Evolutionary conservation across 2,888 invertebrate species (phyloP).

Genomic region (Idaea aversata): DNA sequence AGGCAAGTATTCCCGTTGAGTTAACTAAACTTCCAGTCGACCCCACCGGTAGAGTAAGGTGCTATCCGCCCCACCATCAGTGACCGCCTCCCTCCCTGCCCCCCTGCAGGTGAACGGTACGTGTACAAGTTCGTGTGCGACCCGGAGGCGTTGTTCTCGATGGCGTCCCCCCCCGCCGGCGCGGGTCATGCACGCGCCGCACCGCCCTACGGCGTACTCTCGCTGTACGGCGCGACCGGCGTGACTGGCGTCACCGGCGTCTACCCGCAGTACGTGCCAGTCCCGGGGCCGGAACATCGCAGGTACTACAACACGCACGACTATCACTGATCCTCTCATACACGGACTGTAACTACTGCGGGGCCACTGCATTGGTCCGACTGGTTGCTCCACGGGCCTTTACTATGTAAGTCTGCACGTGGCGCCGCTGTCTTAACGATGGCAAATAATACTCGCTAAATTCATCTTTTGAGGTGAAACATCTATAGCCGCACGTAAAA

Average conservation of each 20-base stretch:
- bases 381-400: too few species aligned
- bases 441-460: too few species aligned
- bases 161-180: slow-evolving; percentile 78
- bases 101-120: slow-evolving; percentile 89
- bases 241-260: slow-evolving; percentile 11
- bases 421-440: too few species aligned
- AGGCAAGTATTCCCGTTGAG: not conserved
- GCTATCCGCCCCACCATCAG: not conserved
- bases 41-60: not conserved
- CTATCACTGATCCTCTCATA: too few species aligned
- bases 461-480: too few species aligned
- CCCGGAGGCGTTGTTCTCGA: slow-evolving; percentile 93
- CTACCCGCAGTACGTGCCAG: slow-evolving; percentile 49
- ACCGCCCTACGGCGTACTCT: slow-evolving; percentile 51
- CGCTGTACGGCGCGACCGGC: slow-evolving; percentile 48
- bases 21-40: not conserved
- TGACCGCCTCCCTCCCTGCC: not conserved
- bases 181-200: slow-evolving; percentile 29
- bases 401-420: too few species aligned
- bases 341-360: too few species aligned
- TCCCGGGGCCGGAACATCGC: not conserved
- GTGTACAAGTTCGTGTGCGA: slow-evolving; percentile 98
- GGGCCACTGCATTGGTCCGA: too few species aligned
- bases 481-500: too few species aligned
- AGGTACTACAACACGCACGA: slow-evolving; percentile 34